Conservation (phyloP, 1,140 invertebrate genomes). For the Nixonia krombeini region DNA sequence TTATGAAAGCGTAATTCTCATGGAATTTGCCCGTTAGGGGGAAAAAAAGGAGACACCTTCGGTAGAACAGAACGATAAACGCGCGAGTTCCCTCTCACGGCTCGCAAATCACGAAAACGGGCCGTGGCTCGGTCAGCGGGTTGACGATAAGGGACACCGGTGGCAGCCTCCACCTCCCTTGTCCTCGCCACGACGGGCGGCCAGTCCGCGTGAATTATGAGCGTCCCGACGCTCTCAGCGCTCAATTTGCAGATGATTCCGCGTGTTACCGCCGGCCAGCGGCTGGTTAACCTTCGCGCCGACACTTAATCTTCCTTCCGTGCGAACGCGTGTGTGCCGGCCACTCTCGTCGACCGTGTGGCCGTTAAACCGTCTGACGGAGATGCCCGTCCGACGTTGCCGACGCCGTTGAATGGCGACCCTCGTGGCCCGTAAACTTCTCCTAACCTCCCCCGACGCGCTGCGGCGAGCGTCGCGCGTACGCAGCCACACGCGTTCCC, state of each 20-base stretch:
- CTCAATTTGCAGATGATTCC: conserved; percentile 76
- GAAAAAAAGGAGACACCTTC: too few species aligned
- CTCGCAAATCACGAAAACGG: conserved; percentile 49
- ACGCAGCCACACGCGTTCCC: conserved; percentile 30
- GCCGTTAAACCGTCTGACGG: conserved; percentile 49
- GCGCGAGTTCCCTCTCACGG: conserved; percentile 6
- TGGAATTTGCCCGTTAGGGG: too few species aligned
- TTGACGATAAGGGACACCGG: conserved; percentile 54
- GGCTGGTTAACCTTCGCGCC: conserved; percentile 68
- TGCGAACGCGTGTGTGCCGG: conserved; percentile 44
- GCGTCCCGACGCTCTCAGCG: conserved; percentile 66
- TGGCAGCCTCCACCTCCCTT: conserved; percentile 13
- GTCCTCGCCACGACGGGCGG: conserved; percentile 24
- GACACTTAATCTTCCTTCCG: conserved; percentile 73
- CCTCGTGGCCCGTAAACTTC: conserved; percentile 64
- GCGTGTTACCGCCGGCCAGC: conserved; percentile 71
- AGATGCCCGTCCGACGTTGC: conserved; percentile 12
- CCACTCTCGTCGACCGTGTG: too few species aligned
- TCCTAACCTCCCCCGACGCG: conserved; percentile 41
- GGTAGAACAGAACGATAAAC: conserved; percentile 12
- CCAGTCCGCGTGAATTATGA: conserved; percentile 64
- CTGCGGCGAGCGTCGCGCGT: conserved; percentile 25
- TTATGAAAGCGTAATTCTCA: too few species aligned
- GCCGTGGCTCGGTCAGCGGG: conserved; percentile 30
- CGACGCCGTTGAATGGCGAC: conserved; percentile 45